Base-by-base conservation (phyloP, 1,140 invertebrate species). In the Camponotus vicinus region DNA sequence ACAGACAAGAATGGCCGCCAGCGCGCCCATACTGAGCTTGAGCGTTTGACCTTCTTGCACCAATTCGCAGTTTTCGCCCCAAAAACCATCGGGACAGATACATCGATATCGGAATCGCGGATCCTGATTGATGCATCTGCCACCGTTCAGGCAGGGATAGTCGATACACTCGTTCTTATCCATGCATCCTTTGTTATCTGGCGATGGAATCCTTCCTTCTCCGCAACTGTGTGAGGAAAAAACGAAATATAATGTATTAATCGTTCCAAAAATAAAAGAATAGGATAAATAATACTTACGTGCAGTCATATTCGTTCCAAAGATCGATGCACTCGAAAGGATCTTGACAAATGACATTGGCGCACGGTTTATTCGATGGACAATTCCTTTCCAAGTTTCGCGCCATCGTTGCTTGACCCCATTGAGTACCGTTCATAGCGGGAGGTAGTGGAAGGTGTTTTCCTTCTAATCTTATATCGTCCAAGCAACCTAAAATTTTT, bases 261-360 rank as follows among this genome's bases (percentile, higher is more conserved):
- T 69, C 57, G 49, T 55, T 18, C 8, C 15, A 13, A 67, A 66
- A n/a, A 66, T 13, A 66, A 27, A 64, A 52, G 42, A 37, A n/a
- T 15, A 18, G 6, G 3, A 6, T 52, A 76, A 49, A 15, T 5
- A 1, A 92, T 84, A 93, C 98, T 97, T 96, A 99, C 98, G 98
- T 98, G 98, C 99, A 99, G 92, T 99, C 98, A 92, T 98, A 98
- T 95, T 98, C 97, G 95, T 98, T 98, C 99, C 99, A 99, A 0
- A 99, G 96, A 95, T 99, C 98, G 45, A 98, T 97, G 95, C 99
- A 99, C 89, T 98, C 98, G 94, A 99, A 98, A n/a, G 98, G 98
- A 91, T 98, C 97, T 0, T 97, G 97, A 93, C 99, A 99, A 87
- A 98, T 97, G 55, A 98, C 98, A 93, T 98, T 98, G 66, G 97